Evolutionary conservation across 2,888 invertebrate genomes (phyloP).

Genomic region (Ametastegia equiseti): DNA sequence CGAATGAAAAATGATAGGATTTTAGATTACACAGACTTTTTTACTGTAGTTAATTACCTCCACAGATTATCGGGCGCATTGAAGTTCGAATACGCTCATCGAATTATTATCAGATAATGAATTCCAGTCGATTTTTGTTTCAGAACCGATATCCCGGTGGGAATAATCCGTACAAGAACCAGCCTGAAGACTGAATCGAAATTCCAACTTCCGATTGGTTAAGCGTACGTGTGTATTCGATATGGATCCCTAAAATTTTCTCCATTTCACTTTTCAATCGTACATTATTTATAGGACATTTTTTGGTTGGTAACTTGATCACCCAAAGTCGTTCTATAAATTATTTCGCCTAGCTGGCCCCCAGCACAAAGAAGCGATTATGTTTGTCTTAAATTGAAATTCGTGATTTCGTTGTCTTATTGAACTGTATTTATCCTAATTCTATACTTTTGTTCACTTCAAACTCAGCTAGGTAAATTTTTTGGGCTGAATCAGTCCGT

Average conservation of each 20-base stretch:
- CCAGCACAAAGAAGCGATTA: background rate
- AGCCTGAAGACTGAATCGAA: background rate
- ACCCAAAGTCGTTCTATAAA: background rate
- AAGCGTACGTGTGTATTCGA: background rate
- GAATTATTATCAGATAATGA: background rate
- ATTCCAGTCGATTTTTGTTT: background rate
- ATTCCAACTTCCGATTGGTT: background rate
- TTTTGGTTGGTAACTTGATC: background rate
- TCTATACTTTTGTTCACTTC: background rate
- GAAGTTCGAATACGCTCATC: background rate
- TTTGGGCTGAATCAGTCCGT: background rate
- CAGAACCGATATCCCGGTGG: slow-evolving; percentile 1
- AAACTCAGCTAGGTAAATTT: no score
- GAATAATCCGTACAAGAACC: background rate
- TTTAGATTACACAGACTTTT: background rate
- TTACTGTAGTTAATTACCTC: background rate
- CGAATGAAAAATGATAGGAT: background rate
- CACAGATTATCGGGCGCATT: background rate
- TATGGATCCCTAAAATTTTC: background rate
- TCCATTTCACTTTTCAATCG: background rate
- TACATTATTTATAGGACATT: background rate
- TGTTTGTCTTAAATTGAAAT: background rate
- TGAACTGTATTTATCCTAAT: no score
- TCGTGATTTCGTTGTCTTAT: background rate
- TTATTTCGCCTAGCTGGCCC: background rate